A percentile compares a stretch with the other conserved stretches of the same genome.
phyloP scores from a whole-genome alignment of 2,888 invertebrate species.

The Phrixothrix hirtus region DNA sequence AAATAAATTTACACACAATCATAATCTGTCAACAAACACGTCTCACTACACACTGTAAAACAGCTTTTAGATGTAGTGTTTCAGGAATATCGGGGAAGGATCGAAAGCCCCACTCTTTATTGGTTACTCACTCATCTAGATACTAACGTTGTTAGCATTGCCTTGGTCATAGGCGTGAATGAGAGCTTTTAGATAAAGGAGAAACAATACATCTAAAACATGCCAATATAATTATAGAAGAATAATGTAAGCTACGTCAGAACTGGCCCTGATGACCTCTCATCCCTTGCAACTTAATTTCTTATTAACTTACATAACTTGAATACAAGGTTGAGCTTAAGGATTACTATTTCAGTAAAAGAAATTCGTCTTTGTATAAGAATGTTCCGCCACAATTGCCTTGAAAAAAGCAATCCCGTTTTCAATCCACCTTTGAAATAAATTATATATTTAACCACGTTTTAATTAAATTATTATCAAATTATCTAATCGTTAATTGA shows the following conservation, averaged over 20 bases:
- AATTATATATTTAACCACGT: too few species aligned
- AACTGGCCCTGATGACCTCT: slow-evolving; percentile 6
- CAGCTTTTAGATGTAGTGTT: slow-evolving; percentile 37
- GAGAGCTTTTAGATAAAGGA: slow-evolving; percentile 26
- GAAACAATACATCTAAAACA: slow-evolving; percentile 27
- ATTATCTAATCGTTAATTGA: too few species aligned
- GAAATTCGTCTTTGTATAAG: too few species aligned
- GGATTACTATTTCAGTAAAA: background rate
- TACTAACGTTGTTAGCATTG: slow-evolving; percentile 53
- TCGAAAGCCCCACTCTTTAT: slow-evolving; percentile 46
- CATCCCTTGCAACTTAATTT: slow-evolving; percentile 6
- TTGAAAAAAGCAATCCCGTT: too few species aligned
- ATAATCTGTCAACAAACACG: slow-evolving; percentile 32
- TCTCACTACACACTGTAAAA: slow-evolving; percentile 37
- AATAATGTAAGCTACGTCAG: slow-evolving; percentile 21
- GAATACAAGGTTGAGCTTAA: slow-evolving; percentile 3
- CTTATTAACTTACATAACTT: slow-evolving; percentile 11
- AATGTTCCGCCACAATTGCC: too few species aligned
- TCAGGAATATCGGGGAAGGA: slow-evolving; percentile 40
- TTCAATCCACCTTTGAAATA: too few species aligned
- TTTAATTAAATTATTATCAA: too few species aligned
- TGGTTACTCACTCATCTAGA: slow-evolving; percentile 52
- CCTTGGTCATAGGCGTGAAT: slow-evolving; percentile 47
- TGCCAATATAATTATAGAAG: slow-evolving; percentile 27
- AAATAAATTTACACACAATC: slow-evolving; percentile 19